Base-by-base conservation (phyloP, 2,888 invertebrate genomes). In the Pachliopta kotzebuea region DNA sequence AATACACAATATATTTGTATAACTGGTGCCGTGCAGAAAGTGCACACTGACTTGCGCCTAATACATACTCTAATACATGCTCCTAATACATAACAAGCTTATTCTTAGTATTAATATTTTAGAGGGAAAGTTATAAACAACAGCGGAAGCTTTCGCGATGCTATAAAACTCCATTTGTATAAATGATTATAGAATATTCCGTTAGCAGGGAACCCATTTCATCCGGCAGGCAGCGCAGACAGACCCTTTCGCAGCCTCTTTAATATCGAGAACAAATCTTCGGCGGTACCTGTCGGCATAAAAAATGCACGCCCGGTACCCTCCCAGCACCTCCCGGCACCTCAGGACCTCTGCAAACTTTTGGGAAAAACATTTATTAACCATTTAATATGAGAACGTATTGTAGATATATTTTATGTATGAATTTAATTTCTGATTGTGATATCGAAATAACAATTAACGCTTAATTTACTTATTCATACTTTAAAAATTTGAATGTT, bases 181-280 rank as follows among this genome's bases (percentile, higher is more conserved):
- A 62, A 31, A 50, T 23, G 9, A 24, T 55, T 50, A 60, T 60
- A 56, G 26, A 60, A 60, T 60, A 60, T 64, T 59, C 63, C 31
- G 63, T 60, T 60, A 50, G 50, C 24, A 45, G 31, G 6, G n/a
- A 55, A 50, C 49, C 59, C 60, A 60, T 64, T 64, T 64, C 55
- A 56, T 60, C 49, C 21, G 49, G 56, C 21, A n/a, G 49, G 56
- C 21, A n/a, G 26, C 56, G 60, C n/a, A 56, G 65, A 57, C 60
- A 56, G 56, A 31, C 31, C 56, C 57, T 53, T 65, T 65, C 60
- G 53, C 63, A 54, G 53, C 18, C 57, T 65, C 60, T 65, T 63
- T 65, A 65, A 65, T 65, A 65, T 60, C 59, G 50, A n/a, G 65
- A 52, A 60, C 65, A 60, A 65, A 65, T 65, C 56, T 65, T 56